phyloP scores from a whole-genome alignment of 1,140 invertebrate species.

The Pseudoatta argentina region DNA sequence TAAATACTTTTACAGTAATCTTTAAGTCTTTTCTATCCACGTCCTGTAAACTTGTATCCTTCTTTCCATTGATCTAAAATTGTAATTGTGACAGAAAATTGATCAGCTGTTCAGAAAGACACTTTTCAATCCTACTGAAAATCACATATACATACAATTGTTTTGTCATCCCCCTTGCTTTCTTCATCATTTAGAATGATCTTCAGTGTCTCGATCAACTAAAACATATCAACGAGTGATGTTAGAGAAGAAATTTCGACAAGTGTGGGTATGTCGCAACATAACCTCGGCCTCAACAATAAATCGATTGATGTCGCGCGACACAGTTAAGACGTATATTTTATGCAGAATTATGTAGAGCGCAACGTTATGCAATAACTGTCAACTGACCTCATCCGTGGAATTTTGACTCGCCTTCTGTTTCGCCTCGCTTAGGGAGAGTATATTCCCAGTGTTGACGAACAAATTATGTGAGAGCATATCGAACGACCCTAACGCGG shows the following conservation, averaged over 20 bases:
- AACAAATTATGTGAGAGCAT: conserved; percentile 80
- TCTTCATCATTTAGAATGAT: conserved; percentile 88
- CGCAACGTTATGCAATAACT: not conserved
- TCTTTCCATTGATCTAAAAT: conserved; percentile 76
- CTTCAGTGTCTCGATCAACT: conserved; percentile 92
- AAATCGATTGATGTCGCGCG: not conserved
- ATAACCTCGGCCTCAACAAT: conserved; percentile 66
- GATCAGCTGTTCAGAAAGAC: conserved; percentile 25
- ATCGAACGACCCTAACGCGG: not conserved
- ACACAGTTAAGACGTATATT: not conserved
- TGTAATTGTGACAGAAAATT: conserved; percentile 38
- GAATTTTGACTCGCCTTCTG: conserved; percentile 93
- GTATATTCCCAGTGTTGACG: conserved; percentile 95
- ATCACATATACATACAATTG: conserved; percentile 75
- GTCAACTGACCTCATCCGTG: conserved; percentile 91
- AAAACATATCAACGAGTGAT: conserved; percentile 79
- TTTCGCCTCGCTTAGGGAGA: conserved; percentile 93
- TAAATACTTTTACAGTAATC: conserved; percentile 88
- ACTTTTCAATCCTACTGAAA: conserved; percentile 20
- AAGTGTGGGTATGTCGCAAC: conserved; percentile 1
- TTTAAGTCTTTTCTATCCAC: conserved; percentile 87
- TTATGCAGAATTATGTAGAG: not conserved
- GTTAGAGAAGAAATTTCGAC: not conserved
- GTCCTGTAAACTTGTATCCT: conserved; percentile 76
- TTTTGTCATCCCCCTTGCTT: conserved; percentile 72